Percentiles rank a stretch among this genome's conserved stretches.
Evolutionary conservation across 1,140 invertebrate species (phyloP).

Genomic region (Coptotermes formosanus): DNA sequence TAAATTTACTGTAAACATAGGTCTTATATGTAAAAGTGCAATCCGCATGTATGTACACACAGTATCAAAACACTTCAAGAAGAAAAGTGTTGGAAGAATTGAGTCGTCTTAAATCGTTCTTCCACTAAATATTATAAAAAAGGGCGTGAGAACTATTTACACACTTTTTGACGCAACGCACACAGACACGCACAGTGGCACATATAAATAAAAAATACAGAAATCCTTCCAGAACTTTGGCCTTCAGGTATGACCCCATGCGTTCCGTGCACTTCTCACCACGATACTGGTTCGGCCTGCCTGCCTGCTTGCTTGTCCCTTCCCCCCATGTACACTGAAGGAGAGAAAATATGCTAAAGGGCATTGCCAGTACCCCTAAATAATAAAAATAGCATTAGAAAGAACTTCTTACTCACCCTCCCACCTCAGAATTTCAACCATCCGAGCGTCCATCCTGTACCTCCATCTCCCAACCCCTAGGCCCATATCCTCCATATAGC

Average conservation of each 20-base stretch:
- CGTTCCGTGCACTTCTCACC: background rate
- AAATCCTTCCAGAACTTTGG: background rate
- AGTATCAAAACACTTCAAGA: no score
- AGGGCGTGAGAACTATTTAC: constrained; percentile 5
- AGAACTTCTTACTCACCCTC: background rate
- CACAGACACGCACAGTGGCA: background rate
- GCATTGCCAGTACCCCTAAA: background rate
- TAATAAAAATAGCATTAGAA: constrained; percentile 11
- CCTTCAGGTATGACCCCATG: background rate
- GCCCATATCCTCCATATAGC: background rate
- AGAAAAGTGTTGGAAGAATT: background rate
- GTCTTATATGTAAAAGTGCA: no score
- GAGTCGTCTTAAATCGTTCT: background rate
- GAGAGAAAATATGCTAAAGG: constrained; percentile 1
- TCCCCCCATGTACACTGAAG: background rate
- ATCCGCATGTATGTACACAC: no score
- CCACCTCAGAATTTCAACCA: background rate
- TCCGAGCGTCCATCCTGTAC: background rate
- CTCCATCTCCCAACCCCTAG: background rate
- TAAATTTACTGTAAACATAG: no score
- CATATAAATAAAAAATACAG: background rate
- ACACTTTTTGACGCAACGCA: background rate
- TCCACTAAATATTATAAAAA: background rate
- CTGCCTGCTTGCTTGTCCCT: background rate
- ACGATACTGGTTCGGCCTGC: background rate